These are phyloP conservation scores for Echinometra lucunter DNA, from an alignment of 53 echinoderm and acorn worm genomes.

Conservation along the genomic window DNA sequence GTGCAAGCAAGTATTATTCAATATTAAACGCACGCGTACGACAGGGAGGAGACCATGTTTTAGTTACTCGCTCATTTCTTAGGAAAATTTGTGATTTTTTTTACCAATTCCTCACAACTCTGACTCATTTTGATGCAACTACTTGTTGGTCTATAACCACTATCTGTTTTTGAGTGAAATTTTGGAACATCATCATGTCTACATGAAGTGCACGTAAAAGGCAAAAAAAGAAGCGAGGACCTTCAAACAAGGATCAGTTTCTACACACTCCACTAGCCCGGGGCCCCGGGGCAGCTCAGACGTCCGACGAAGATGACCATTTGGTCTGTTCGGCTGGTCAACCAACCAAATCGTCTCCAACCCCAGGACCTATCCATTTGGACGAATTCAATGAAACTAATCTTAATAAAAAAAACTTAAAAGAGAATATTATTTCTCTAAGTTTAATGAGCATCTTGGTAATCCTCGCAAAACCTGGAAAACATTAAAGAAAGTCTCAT, in stretches of 20 bases:
- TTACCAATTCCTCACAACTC: no score
- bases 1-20: no score
- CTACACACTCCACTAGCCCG: not conserved
- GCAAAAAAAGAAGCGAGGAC: not conserved
- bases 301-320: not conserved
- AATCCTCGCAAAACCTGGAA: no score
- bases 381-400: not conserved
- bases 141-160: not conserved
- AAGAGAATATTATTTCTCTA: no score
- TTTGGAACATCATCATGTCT: not conserved
- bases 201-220: not conserved
- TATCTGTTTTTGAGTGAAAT: not conserved
- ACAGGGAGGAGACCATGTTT: no score
- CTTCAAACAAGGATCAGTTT: not conserved
- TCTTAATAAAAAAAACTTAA: no score
- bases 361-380: not conserved
- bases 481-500: no score
- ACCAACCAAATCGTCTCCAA: not conserved
- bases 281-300: not conserved
- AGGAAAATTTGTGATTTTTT: no score
- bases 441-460: no score
- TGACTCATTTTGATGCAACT: no score
- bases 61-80: no score
- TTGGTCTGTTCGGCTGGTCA: not conserved
- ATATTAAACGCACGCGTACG: no score